These are phyloP conservation scores for Thaleichthys pacificus DNA, from an alignment of 2,797 vertebrate species.

Conservation along the genomic window DNA sequence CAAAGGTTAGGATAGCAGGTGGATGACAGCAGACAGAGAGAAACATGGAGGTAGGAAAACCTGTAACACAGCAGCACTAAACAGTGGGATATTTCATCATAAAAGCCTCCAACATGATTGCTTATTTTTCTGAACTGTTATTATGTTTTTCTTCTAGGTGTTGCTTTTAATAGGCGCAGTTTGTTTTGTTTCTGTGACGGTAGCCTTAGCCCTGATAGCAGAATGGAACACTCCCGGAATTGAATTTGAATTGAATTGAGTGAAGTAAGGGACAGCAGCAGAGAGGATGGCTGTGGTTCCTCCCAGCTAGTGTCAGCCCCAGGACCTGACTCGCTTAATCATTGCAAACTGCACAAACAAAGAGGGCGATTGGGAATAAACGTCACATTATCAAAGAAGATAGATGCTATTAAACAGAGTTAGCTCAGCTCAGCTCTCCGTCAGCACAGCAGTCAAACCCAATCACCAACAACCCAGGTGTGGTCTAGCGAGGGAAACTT, in stretches of 20 bases:
- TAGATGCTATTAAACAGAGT: constrained; percentile 29
- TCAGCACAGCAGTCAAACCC: background rate
- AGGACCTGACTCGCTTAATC: constrained; percentile 59
- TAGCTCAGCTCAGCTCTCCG: background rate
- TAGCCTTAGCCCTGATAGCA: constrained; percentile 40
- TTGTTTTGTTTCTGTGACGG: constrained; percentile 33
- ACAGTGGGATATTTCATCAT: constrained; percentile 44
- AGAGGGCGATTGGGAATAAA: constrained; percentile 65
- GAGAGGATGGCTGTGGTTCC: constrained; percentile 51
- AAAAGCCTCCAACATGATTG: constrained; percentile 36
- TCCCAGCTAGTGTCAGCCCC: constrained; percentile 50
- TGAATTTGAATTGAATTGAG: constrained; percentile 70
- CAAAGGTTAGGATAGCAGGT: constrained; percentile 2
- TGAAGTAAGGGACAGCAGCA: constrained; percentile 47
- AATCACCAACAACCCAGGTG: background rate
- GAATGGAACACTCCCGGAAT: constrained; percentile 52
- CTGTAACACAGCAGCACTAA: constrained; percentile 14
- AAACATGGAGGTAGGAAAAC: constrained; percentile 12
- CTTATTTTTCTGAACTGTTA: constrained; percentile 43
- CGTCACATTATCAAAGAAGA: constrained; percentile 46
- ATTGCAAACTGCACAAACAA: constrained; percentile 58
- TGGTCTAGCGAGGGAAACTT: background rate
- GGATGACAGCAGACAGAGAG: constrained; percentile 5
- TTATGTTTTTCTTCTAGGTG: constrained; percentile 31
- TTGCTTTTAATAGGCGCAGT: constrained; percentile 43